Percentiles rank a stretch among this genome's conserved stretches.
Conservation (phyloP, 2,113 vertebrate species). For the Tapirus terrestris region DNA sequence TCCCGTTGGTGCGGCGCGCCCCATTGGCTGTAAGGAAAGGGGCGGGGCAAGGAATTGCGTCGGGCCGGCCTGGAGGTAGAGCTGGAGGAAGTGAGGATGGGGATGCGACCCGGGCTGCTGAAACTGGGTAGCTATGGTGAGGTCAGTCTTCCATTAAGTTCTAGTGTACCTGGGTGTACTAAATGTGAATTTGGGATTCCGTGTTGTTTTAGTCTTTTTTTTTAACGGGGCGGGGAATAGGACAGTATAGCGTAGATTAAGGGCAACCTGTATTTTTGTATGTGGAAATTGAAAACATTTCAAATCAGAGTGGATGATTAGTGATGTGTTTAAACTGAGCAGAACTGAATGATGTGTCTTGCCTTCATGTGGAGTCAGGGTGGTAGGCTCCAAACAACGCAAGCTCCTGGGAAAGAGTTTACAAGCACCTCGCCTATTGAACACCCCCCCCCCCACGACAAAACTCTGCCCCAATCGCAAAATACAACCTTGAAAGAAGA, state of each 20-base stretch:
- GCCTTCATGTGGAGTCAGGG: neutral
- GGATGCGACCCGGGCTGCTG: accelerated
- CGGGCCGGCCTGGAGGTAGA: neutral
- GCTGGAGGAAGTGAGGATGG: neutral
- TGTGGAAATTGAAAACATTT: neutral
- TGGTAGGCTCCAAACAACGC: neutral
- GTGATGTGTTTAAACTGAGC: neutral
- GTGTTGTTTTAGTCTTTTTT: neutral
- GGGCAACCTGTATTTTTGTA: neutral
- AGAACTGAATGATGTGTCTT: neutral
- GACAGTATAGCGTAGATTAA: neutral
- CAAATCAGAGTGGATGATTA: neutral
- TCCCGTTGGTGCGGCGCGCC: neutral
- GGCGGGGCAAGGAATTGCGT: neutral
- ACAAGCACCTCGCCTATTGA: neutral
- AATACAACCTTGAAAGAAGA: neutral
- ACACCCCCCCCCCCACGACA: neutral
- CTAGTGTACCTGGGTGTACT: neutral
- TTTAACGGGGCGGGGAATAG: neutral
- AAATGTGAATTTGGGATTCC: neutral
- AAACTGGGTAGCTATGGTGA: accelerated
- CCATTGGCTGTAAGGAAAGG: constrained; percentile 30
- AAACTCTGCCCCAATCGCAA: neutral
- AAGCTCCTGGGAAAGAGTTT: neutral
- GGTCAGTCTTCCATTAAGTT: neutral